These are phyloP conservation scores for Labeo rohita DNA, from an alignment of 2,113 vertebrate species.

Conservation along the genomic window DNA sequence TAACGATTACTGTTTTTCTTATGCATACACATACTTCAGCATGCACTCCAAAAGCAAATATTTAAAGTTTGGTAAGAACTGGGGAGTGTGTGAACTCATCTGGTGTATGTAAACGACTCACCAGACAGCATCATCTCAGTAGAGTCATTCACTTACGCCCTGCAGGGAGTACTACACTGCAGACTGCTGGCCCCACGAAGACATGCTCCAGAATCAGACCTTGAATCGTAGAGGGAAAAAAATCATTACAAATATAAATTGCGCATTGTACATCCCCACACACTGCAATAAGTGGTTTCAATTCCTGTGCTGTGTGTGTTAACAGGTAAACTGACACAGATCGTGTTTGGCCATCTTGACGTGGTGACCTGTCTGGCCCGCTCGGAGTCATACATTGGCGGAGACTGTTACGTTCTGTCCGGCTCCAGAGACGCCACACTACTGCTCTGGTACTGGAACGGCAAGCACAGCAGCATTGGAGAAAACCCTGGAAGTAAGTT, in stretches of 20 bases:
- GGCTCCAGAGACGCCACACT: constrained; percentile 96
- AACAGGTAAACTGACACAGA: constrained; percentile 94
- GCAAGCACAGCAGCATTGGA: constrained; percentile 89
- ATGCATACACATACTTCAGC: constrained; percentile 21
- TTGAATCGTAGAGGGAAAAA: background rate
- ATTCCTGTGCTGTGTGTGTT: constrained; percentile 32
- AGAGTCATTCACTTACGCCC: background rate
- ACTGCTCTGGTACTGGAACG: constrained; percentile 98
- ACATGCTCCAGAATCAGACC: background rate
- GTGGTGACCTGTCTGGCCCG: constrained; percentile 94
- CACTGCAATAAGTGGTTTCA: background rate
- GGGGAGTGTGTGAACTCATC: constrained; percentile 54
- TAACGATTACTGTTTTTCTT: background rate
- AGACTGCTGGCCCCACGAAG: background rate
- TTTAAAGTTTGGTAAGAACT: constrained; percentile 66
- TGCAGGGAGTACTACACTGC: background rate
- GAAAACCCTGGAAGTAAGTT: constrained; percentile 87
- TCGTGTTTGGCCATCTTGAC: constrained; percentile 95
- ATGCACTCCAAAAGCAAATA: constrained; percentile 62
- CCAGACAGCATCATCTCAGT: constrained; percentile 5
- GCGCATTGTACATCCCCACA: background rate
- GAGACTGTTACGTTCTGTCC: constrained; percentile 95
- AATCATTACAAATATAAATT: background rate
- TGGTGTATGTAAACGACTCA: constrained; percentile 19
- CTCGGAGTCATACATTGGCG: constrained; percentile 95